phyloP scores from a whole-genome alignment of 2,113 vertebrate genomes.

The Canis aureus region DNA sequence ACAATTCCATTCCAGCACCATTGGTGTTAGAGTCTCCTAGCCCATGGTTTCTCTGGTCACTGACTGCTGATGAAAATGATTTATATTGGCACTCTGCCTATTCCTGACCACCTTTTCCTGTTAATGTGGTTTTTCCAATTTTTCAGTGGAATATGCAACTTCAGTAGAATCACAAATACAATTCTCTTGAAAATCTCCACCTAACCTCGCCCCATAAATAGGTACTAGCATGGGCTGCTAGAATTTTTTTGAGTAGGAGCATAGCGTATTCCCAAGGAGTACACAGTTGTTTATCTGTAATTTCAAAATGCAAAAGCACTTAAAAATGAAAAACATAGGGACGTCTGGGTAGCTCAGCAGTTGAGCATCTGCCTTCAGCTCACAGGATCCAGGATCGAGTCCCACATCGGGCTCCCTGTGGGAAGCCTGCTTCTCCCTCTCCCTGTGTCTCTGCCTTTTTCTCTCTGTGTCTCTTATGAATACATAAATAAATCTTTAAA shows the following conservation, averaged over 20 bases:
- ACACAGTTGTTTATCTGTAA: not conserved
- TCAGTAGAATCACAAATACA: not conserved
- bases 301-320: not conserved
- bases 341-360: too few relatives aligned
- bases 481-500: too few relatives aligned
- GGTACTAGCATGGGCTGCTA: not conserved
- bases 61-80: constrained; percentile 30
- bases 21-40: not conserved
- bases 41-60: constrained; percentile 3
- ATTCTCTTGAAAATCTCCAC: constrained; percentile 21
- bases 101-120: not conserved
- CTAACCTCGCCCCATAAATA: not conserved
- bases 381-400: too few relatives aligned
- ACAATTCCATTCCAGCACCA: not conserved
- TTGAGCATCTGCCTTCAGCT: too few relatives aligned
- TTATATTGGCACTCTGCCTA: not conserved
- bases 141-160: not conserved
- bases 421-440: too few relatives aligned
- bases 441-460: too few relatives aligned
- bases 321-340: not conserved
- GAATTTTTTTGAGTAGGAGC: not conserved
- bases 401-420: too few relatives aligned
- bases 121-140: constrained; percentile 23
- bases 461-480: too few relatives aligned
- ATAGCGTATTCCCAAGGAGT: not conserved